Evolutionary conservation across 2,113 vertebrate species (phyloP), one percentile per base, ranked within the genome.

Genomic region (Zingel zingel): DNA sequence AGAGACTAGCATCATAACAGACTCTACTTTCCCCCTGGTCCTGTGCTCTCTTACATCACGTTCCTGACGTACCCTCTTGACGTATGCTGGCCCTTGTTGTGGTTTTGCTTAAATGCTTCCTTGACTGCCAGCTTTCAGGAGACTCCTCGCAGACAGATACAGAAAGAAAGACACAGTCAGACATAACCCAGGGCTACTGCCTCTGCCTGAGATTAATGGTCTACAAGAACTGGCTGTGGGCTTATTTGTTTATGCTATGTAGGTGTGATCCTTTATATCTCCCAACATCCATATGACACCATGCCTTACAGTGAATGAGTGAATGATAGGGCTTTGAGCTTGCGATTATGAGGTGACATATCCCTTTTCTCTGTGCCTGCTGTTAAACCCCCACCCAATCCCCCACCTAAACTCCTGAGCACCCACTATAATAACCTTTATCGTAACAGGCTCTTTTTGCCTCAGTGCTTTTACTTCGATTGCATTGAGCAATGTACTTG

Each of bases 181-280:
- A 66, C 85, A 84, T 76, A 78, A 88, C 91, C 92, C 83, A 66
- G 79, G 90, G 92, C 91, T 82, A 75, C 90, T 86, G 91, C 89
- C 91, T 91, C 93, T 91, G 85, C 86, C 54, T 88, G 84, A 85
- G 87, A 90, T 91, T 90, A 88, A 89, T 83, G 79, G 84, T 87
- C 88, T 78, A 70, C 70, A 78, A 88, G 82, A 90, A 69, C 79
- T 90, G 81, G 57, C 89, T 90, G 86, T 88, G 71, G 81, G 89
- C 84, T 83, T 85, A 89, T 90, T 92, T 92, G 83, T 93, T 91
- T 91, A 86, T 77, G 72, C 71, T 68, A 78, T 53, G 92, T 91
- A 86, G 89, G 92, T 74, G 91, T 88, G 88, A 90, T 90, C 82
- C 82, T 92, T 91, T 85, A 78, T 91, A 82, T 90, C 84, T 83